phyloP scores from a whole-genome alignment of 2,888 invertebrate species.

The Serrognathus titanus region DNA sequence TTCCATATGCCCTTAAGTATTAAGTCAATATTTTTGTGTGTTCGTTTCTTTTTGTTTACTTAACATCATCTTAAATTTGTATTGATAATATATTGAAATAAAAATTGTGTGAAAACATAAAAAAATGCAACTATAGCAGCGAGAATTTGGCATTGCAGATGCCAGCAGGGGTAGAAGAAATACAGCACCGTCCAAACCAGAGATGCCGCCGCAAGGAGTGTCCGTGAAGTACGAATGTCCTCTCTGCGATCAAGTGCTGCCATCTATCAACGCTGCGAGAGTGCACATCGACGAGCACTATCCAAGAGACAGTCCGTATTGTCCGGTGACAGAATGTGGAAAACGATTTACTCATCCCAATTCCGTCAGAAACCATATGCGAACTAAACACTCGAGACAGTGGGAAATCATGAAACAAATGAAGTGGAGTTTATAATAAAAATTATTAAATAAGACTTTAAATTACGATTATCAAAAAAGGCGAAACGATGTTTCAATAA shows the following conservation, averaged over 20 bases:
- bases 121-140: conserved; percentile 42
- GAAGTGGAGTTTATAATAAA: conserved; percentile 56
- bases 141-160: conserved; percentile 61
- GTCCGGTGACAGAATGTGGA: conserved; percentile 73
- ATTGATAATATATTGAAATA: conserved; percentile 4
- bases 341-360: conserved; percentile 79
- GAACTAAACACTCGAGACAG: conserved; percentile 75
- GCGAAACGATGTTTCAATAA: neutral
- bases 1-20: neutral
- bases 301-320: conserved; percentile 78
- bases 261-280: conserved; percentile 64
- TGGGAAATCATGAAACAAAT: conserved; percentile 83
- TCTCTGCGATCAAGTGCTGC: conserved; percentile 66
- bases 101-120: conserved; percentile 26
- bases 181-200: conserved; percentile 38
- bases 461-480: too few species aligned
- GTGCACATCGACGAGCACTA: conserved; percentile 79
- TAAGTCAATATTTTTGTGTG: too few species aligned
- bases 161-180: conserved; percentile 42
- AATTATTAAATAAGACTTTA: too few species aligned
- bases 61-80: neutral
- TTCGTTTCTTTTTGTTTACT: neutral
- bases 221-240: conserved; percentile 62
- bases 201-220: conserved; percentile 43
- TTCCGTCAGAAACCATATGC: conserved; percentile 84